Percentiles rank a stretch among this genome's conserved stretches.
These are phyloP conservation scores for Perizoma flavofasciatum DNA, from an alignment of 2,888 invertebrate genomes.

Conservation along the genomic window DNA sequence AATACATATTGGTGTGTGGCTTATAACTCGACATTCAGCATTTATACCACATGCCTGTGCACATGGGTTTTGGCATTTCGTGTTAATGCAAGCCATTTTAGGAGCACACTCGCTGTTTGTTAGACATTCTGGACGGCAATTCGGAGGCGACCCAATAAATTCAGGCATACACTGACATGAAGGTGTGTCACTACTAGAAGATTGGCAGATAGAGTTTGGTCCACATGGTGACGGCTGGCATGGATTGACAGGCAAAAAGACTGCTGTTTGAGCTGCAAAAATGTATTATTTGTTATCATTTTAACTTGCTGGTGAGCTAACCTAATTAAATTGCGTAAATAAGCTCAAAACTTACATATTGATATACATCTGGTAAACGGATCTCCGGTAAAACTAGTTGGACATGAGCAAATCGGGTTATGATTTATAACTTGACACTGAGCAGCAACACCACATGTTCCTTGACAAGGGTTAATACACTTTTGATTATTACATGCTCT, in stretches of 20 bases:
- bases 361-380: slow-evolving; percentile 85
- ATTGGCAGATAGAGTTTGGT: slow-evolving; percentile 86
- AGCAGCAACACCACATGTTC: slow-evolving; percentile 90
- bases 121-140: slow-evolving; percentile 89
- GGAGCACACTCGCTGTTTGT: slow-evolving; percentile 88
- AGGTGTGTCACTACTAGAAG: slow-evolving; percentile 81
- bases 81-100: slow-evolving; percentile 88
- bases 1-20: slow-evolving; percentile 88
- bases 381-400: slow-evolving; percentile 86
- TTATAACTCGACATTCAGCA: slow-evolving; percentile 90
- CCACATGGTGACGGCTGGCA: slow-evolving; percentile 92
- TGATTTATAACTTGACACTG: slow-evolving; percentile 90
- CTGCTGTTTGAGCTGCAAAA: slow-evolving; percentile 58
- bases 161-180: slow-evolving; percentile 88
- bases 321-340: not conserved
- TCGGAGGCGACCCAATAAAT: slow-evolving; percentile 88
- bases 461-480: slow-evolving; percentile 89
- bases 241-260: slow-evolving; percentile 76
- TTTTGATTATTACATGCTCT: slow-evolving; percentile 89
- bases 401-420: slow-evolving; percentile 88
- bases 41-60: slow-evolving; percentile 88
- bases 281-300: slow-evolving; percentile 13
- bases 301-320: not conserved
- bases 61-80: slow-evolving; percentile 91
- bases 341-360: slow-evolving; percentile 69